Evolutionary conservation across 2,113 vertebrate genomes (phyloP), one percentile per base, ranked within the genome.

Genomic region (Barbus barbus): DNA sequence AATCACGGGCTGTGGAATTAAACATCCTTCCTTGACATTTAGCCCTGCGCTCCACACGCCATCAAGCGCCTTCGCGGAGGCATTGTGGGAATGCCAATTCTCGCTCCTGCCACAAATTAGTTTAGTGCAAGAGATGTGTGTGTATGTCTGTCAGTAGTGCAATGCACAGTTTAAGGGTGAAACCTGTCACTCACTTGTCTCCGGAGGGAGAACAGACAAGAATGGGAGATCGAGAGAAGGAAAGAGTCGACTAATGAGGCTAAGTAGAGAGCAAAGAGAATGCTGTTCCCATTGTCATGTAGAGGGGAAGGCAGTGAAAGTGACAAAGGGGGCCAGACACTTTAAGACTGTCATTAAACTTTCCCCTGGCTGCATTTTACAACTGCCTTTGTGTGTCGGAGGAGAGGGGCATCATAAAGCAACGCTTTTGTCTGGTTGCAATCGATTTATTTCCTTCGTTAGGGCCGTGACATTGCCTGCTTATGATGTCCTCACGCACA

Each of bases 381-480:
- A 89, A 91, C 91, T 58, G 89, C 90, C 92, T 93, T 92, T 91
- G 92, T 93, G 92, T 90, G 89, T 92, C 87, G 86, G 89, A 90
- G 87, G 90, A 92, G 90, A 91, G 88, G 89, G 81, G 86, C 86
- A 88, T 93, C 90, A 86, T 93, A 94, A 94, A 93, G 89, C 72
- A 67, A 71, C 28, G 82, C 92, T 92, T 51, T 94, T 93, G 94
- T 94, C 93, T 93, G 89, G 90, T 90, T 91, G 84, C n/a, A n/a
- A n/a, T 93, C 88, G 92, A 95, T 95, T 94, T 93, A 94, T 93
- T 89, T 84, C 92, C 91, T 95, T 94, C 90, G 90, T 94, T 94
- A 94, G 90, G 90, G 89, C 87, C 89, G 90, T 91, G 90, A 91
- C 92, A 91, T 90, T 76, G 88, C 89, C 92, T 91, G 92, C 92